Percentiles rank a stretch among this genome's conserved stretches.
These are phyloP conservation scores for Trachemys scripta DNA, from an alignment of 2,113 vertebrate species.

Conservation along the genomic window DNA sequence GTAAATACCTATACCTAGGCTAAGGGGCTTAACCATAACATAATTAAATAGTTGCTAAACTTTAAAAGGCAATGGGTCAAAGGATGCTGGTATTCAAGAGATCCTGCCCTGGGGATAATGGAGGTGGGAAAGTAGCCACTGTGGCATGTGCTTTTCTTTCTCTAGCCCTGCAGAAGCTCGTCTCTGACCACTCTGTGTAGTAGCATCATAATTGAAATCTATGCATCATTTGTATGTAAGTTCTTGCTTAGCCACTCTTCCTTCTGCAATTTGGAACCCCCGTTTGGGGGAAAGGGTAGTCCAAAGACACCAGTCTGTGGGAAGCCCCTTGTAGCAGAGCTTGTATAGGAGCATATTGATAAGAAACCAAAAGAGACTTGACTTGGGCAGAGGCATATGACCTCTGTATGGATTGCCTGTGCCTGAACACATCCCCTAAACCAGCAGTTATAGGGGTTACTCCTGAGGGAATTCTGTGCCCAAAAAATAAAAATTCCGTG, in stretches of 20 bases:
- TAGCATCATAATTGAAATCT: neutral
- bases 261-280: neutral
- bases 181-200: neutral
- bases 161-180: neutral
- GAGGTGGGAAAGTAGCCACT: neutral
- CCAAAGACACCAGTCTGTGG: accelerated
- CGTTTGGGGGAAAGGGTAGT: neutral
- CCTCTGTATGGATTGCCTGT: accelerated
- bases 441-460: neutral
- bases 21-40: neutral
- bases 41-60: neutral
- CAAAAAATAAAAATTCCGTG: no score
- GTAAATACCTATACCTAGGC: neutral
- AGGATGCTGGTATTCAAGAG: neutral
- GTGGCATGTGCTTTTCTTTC: neutral
- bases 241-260: neutral
- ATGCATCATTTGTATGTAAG: accelerated
- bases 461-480: no score
- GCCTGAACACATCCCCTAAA: neutral
- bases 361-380: neutral
- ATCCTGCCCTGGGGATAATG: neutral
- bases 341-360: neutral
- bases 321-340: neutral
- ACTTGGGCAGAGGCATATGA: accelerated
- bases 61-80: neutral